A percentile compares a stretch with the other conserved stretches of the same genome.
Evolutionary conservation across 2,113 vertebrate species (phyloP).

Genomic region (Stegastes partitus): DNA sequence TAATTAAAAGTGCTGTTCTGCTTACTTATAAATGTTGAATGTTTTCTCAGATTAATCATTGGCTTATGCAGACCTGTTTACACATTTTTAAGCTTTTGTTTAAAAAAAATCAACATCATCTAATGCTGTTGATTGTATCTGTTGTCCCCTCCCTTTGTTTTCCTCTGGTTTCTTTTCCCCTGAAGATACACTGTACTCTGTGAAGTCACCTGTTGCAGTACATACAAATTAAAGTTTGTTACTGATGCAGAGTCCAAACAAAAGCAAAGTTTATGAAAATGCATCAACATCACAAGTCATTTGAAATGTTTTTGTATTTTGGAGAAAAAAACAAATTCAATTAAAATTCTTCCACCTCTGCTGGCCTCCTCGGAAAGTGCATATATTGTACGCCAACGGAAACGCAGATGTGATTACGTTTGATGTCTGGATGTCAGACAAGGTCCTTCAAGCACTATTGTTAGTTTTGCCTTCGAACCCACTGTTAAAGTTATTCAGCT

Average conservation of each 20-base stretch:
- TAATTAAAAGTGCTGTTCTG: conserved; percentile 45
- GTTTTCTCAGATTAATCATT: conserved; percentile 39
- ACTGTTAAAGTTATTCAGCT: too few relatives aligned
- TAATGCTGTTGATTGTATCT: conserved; percentile 16
- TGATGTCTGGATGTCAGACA: too few relatives aligned
- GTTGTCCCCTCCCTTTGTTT: neutral
- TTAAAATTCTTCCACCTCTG: conserved; percentile 43
- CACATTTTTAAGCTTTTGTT: conserved; percentile 37
- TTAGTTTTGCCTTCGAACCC: too few relatives aligned
- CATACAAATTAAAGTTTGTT: conserved; percentile 36
- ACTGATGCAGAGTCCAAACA: conserved; percentile 20
- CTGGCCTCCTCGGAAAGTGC: neutral
- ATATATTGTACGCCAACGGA: neutral
- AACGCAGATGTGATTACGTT: neutral
- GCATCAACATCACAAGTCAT: conserved; percentile 20
- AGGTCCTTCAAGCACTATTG: too few relatives aligned
- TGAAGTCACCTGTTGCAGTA: conserved; percentile 28
- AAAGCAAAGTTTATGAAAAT: conserved; percentile 30
- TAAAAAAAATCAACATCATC: conserved; percentile 3
- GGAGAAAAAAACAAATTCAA: conserved; percentile 13
- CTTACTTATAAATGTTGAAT: conserved; percentile 49
- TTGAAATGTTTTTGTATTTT: conserved; percentile 50
- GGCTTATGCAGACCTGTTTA: conserved; percentile 51
- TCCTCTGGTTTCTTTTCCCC: neutral
- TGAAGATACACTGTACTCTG: conserved; percentile 28